Conservation (phyloP, 2,888 invertebrate genomes). For the Phymatocera aterrima region DNA sequence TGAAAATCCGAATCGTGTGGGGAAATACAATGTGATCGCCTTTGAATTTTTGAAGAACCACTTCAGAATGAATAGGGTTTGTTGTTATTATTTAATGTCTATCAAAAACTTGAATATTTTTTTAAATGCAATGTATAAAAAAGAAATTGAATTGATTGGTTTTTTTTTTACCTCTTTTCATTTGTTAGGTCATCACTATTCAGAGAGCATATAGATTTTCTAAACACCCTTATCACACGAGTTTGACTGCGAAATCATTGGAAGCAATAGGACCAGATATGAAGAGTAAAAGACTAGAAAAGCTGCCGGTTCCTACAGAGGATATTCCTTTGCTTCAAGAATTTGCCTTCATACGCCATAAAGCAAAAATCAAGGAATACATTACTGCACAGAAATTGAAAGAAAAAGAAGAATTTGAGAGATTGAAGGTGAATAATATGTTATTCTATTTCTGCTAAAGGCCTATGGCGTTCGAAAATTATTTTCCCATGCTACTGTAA, state of each 20-base stretch:
- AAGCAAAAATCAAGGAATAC: conserved; percentile 63
- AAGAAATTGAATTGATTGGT: conserved; percentile 34
- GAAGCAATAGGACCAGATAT: conserved; percentile 52
- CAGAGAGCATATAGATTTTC: conserved; percentile 4
- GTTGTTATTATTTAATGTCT: conserved; percentile 36
- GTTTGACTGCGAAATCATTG: conserved; percentile 57
- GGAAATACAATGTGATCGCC: conserved; percentile 50
- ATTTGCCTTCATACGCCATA: conserved; percentile 67
- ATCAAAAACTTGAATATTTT: conserved; percentile 58
- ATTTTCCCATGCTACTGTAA: no score
- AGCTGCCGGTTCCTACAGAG: conserved; percentile 54
- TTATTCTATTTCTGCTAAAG: neutral
- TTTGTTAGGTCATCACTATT: conserved; percentile 23
- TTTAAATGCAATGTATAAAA: conserved; percentile 49
- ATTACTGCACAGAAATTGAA: conserved; percentile 62
- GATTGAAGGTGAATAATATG: conserved; percentile 64
- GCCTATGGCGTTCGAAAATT: neutral
- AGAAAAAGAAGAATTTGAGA: conserved; percentile 65
- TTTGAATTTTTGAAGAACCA: conserved; percentile 58
- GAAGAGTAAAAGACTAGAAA: conserved; percentile 54
- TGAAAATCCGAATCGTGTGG: conserved; percentile 53
- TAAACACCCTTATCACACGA: conserved; percentile 55
- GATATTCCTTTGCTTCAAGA: conserved; percentile 67
- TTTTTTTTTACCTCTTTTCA: neutral
- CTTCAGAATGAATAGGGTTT: conserved; percentile 53